Conservation (phyloP, 2,888 invertebrate species). For the Iselma pallidipennis region DNA sequence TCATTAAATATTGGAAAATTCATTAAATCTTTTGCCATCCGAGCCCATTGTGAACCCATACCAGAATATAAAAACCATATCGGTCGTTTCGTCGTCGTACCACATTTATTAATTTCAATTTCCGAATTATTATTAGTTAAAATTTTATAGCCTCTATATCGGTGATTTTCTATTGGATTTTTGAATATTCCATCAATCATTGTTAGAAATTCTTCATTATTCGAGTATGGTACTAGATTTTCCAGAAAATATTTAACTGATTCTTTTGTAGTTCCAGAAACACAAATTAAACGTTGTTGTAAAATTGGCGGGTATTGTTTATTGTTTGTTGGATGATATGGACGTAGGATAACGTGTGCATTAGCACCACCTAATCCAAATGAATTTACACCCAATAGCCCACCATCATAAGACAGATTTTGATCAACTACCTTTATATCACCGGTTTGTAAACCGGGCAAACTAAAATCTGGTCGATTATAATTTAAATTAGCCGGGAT, state of each 20-base stretch:
- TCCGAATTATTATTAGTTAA: conserved; percentile 46
- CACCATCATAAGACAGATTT: conserved; percentile 58
- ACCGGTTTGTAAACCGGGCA: conserved; percentile 60
- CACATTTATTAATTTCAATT: neutral
- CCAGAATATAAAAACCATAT: conserved; percentile 71
- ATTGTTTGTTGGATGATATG: conserved; percentile 45
- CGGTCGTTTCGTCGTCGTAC: conserved; percentile 46
- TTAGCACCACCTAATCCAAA: conserved; percentile 70
- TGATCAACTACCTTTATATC: conserved; percentile 59
- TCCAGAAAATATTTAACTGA: conserved; percentile 69
- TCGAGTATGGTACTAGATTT: conserved; percentile 60
- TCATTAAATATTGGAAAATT: conserved; percentile 61
- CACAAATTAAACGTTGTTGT: conserved; percentile 56
- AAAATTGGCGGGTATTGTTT: conserved; percentile 41
- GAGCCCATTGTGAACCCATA: conserved; percentile 69
- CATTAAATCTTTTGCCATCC: conserved; percentile 66
- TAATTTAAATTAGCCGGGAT: conserved; percentile 77
- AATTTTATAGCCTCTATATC: conserved; percentile 77
- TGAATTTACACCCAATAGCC: conserved; percentile 63
- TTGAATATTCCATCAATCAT: conserved; percentile 73
- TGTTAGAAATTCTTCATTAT: conserved; percentile 71
- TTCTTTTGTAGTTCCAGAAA: conserved; percentile 72
- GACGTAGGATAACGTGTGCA: conserved; percentile 57
- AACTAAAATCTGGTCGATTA: conserved; percentile 60
- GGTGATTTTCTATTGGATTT: conserved; percentile 70